phyloP scores from a whole-genome alignment of 1,140 invertebrate genomes.

The Pogonomyrmex barbatus region DNA sequence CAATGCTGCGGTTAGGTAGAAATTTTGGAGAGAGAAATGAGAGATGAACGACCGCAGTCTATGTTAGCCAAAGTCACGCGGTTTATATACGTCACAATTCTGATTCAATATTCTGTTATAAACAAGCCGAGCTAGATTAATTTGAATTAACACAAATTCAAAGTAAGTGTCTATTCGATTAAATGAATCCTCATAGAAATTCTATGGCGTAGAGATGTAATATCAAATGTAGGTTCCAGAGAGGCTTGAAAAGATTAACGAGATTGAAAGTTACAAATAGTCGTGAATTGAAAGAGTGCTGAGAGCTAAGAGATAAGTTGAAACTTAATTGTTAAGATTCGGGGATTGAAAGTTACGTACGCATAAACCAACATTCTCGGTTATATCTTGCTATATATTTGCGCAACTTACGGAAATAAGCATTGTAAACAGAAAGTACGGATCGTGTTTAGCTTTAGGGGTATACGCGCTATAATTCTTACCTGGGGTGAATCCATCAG shows the following conservation, averaged over 20 bases:
- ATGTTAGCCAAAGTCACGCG: slow-evolving; percentile 10
- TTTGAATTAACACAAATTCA: background rate
- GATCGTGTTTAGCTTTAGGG: background rate
- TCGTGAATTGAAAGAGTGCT: background rate
- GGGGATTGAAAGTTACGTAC: background rate
- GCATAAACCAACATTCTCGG: background rate
- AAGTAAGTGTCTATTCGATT: background rate
- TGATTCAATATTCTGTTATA: background rate
- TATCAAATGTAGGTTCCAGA: background rate
- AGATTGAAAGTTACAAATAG: background rate
- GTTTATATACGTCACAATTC: background rate
- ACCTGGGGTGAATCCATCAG: slow-evolving; percentile 92
- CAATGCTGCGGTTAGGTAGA: slow-evolving; percentile 35
- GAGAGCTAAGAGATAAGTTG: background rate
- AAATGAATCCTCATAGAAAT: background rate
- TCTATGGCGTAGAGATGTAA: background rate
- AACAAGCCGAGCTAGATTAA: slow-evolving; percentile 3
- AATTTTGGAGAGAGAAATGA: background rate
- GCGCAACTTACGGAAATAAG: background rate
- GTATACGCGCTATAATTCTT: slow-evolving; percentile 41
- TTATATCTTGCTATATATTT: background rate
- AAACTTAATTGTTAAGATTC: slow-evolving; percentile 2
- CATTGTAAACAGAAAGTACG: background rate
- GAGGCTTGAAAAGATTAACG: background rate
- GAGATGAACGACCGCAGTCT: background rate